Base-by-base conservation (phyloP, 2,113 vertebrate species). In the Indicator indicator region DNA sequence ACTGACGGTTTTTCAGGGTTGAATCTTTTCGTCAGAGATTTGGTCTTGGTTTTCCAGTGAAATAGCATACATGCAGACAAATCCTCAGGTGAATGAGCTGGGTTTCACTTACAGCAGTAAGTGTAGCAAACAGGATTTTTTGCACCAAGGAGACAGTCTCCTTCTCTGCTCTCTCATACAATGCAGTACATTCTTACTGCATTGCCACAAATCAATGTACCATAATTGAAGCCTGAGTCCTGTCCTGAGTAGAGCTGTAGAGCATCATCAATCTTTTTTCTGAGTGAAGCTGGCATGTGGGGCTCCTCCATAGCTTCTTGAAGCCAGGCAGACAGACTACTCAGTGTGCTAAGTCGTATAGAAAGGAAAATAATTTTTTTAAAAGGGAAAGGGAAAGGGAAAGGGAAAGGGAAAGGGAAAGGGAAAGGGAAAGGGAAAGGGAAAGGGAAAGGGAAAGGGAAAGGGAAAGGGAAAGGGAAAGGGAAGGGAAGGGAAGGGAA, bases 351-450 rank as follows among this genome's bases (percentile, higher is more conserved):
- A 7, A n/a, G n/a, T n/a, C n/a, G n/a, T n/a, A n/a, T n/a, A n/a
- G n/a, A n/a, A n/a, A 55, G 28, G 30, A 58, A 28, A 19, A n/a
- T n/a, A n/a, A n/a, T n/a, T n/a, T n/a, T n/a, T n/a, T n/a, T n/a
- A n/a, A n/a, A n/a, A n/a, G n/a, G n/a, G n/a, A n/a, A n/a, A n/a
- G n/a, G n/a, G n/a, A n/a, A n/a, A n/a, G n/a, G n/a, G n/a, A n/a
- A n/a, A n/a, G n/a, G n/a, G n/a, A n/a, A n/a, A n/a, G n/a, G n/a
- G 11, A 5, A 26, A 5, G 27, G 9, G 11, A n/a, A 5, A 1
- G 4, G 6, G 5, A 6, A 3, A 4, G 3, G 14, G 5, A 4
- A 1, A 3, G 3, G 9, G 11, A 2, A 32, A 4, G 27, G 2
- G 6, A 1, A 8, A 2, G 3, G 2, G 1, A 9, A 10, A 14